Base-by-base conservation (phyloP, 2,113 vertebrate genomes). In the Gasterosteus nipponicus region DNA sequence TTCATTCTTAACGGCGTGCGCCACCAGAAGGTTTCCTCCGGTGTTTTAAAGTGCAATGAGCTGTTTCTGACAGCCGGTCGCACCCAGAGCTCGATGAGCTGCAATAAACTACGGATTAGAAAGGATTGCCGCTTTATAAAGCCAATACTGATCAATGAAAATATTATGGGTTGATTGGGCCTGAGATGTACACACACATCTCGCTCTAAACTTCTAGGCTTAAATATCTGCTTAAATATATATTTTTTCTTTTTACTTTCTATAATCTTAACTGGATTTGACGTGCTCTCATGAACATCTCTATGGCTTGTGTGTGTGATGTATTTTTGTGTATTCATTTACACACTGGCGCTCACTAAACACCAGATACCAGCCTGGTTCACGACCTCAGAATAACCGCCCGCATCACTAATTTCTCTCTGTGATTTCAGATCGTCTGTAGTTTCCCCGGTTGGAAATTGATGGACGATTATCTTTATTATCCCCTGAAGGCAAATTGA, bases 11-110 rank as follows among this genome's bases (percentile, higher is more conserved):
- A 11, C 1, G 33, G 2, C 15, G 38, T 56, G 39, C 2, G 14
- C 49, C 35, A 51, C 42, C 16, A 7, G 54, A 1, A 54, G 0
- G 2, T 42, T 53, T 73, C 10, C 47, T 54, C 10, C 59, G 9
- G 38, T 64, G 60, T 54, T 69, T 70, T 54, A 26, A 78, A 60
- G 70, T 66, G 59, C 74, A 51, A 73, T 64, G 49, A 69, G 74
- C 74, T 62, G 69, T 56, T 69, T 66, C 56, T 66, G 54, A 56
- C 49, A 56, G 53, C 53, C 14, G 62, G 10, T 68, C 35, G 39
- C 39, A 49, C 19, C 39, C n/a, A 62, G 18, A 68, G 61, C 54
- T 71, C 65, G 51, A 51, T 12, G 22, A 16, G 60, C 15, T 69
- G 22, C 60, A 35, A 49, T 54, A 67, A 78, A 58, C 56, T 68